Evolutionary conservation across 2,888 invertebrate species (phyloP).

Genomic region (Lycocerus yunnanus): DNA sequence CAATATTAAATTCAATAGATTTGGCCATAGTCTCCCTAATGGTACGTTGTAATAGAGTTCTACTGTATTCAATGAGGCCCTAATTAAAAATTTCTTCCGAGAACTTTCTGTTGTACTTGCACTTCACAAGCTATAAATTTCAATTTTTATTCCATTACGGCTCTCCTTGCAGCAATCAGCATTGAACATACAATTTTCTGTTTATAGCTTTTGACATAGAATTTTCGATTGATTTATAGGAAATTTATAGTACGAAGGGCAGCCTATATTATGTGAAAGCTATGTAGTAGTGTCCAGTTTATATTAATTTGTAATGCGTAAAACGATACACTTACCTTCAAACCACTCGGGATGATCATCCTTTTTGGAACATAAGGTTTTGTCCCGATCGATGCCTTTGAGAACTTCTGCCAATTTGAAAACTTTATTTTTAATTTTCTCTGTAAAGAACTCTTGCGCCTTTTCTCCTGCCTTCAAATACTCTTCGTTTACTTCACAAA

Average conservation of each 20-base stretch:
- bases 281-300: not conserved
- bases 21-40: too few relatives aligned
- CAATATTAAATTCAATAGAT: too few relatives aligned
- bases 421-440: slow-evolving; percentile 65
- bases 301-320: not conserved
- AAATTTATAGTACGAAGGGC: not conserved
- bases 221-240: not conserved
- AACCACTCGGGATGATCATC: slow-evolving; percentile 82
- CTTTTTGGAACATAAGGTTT: slow-evolving; percentile 62
- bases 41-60: too few relatives aligned
- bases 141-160: too few relatives aligned
- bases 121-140: too few relatives aligned
- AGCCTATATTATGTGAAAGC: not conserved
- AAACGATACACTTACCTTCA: too few relatives aligned
- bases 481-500: slow-evolving; percentile 69
- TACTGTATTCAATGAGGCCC: too few relatives aligned
- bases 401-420: slow-evolving; percentile 55
- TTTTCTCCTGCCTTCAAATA: slow-evolving; percentile 72
- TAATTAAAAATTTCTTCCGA: too few relatives aligned
- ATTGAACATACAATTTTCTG: too few relatives aligned
- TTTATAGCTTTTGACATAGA: not conserved
- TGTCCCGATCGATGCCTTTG: slow-evolving; percentile 60
- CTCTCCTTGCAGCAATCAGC: too few relatives aligned
- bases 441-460: slow-evolving; percentile 74
- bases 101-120: too few relatives aligned